Base-by-base conservation (phyloP, 2,888 invertebrate genomes). In the Drosophila demipolita region DNA sequence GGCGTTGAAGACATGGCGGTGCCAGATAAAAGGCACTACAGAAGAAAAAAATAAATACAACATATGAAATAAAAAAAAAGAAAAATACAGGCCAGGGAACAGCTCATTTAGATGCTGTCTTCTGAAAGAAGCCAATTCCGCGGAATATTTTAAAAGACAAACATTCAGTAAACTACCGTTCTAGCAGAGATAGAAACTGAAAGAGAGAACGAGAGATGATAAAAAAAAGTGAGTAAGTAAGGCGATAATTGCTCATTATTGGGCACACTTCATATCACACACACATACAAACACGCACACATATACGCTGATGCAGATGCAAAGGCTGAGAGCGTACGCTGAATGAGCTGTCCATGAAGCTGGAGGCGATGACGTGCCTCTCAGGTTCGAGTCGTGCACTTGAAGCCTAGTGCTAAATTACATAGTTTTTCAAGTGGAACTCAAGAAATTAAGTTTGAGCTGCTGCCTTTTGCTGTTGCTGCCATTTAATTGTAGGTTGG, bases 201-300 rank as follows among this genome's bases (percentile, higher is more conserved):
- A 45, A 38, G 48, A 58, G 50, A 60, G 59, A 48, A 38, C 23
- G 42, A 45, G 11, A 68, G 61, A 63, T 55, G 38, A 57, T 64
- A 54, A 35, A 58, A 58, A 69, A 74, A 75, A 83, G 65, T 58
- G 74, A 86, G 86, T 75, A 23, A 83, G 90, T 85, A 89, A 88
- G 83, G 84, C 81, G 80, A 85, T 91, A 92, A 92, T 92, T 91
- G 90, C 90, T 92, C 91, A 91, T 91, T 92, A 92, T 90, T 88
- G 91, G 91, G 91, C 91, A 91, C 92, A 92, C 91, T 92, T 92
- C 91, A 92, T 88, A 89, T 89, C 91, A 87, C 83, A 81, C 57
- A 75, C 29, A 20, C n/a, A 32, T 54, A 73, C n/a, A 52, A 4
- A n/a, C 26, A 48, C 54, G 11, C 91, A 90, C 82, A 81, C 58